Percentiles rank a stretch among this genome's conserved stretches.
These are phyloP conservation scores for Aleiodes leptofemur DNA, from an alignment of 2,888 invertebrate genomes.

Conservation along the genomic window DNA sequence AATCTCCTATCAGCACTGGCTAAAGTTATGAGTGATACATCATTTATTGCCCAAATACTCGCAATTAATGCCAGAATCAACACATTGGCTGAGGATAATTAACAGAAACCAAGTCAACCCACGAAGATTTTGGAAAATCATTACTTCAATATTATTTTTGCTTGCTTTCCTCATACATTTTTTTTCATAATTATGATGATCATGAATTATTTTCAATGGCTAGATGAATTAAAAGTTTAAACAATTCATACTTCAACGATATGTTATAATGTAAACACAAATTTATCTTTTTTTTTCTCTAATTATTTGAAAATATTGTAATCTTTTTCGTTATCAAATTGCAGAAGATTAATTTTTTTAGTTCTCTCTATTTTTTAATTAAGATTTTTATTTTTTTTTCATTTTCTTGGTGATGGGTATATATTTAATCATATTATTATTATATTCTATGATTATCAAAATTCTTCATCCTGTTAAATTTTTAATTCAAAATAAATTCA, in stretches of 20 bases:
- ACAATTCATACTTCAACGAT: slow-evolving; percentile 41
- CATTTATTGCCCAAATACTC: slow-evolving; percentile 85
- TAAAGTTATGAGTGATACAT: slow-evolving; percentile 82
- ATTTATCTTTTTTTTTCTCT: slow-evolving; percentile 30
- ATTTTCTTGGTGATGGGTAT: no score
- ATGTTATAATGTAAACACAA: neutral
- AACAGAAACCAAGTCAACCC: slow-evolving; percentile 70
- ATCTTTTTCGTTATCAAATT: neutral
- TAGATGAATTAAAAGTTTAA: slow-evolving; percentile 11
- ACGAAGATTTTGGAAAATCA: slow-evolving; percentile 52
- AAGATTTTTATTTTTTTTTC: no score
- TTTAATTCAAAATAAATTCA: no score
- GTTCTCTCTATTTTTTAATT: no score
- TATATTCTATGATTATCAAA: no score
- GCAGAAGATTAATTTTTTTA: neutral
- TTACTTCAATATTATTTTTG: slow-evolving; percentile 62
- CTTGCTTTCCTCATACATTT: slow-evolving; percentile 68
- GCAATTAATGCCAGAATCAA: slow-evolving; percentile 89
- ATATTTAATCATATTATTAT: no score
- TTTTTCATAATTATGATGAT: slow-evolving; percentile 55
- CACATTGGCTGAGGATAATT: slow-evolving; percentile 85
- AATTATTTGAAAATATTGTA: slow-evolving; percentile 39
- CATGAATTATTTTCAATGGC: slow-evolving; percentile 52
- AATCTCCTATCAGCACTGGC: slow-evolving; percentile 82
- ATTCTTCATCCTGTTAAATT: no score